Conservation (phyloP, 2,888 invertebrate species). For the Gerosis bhagava region DNA sequence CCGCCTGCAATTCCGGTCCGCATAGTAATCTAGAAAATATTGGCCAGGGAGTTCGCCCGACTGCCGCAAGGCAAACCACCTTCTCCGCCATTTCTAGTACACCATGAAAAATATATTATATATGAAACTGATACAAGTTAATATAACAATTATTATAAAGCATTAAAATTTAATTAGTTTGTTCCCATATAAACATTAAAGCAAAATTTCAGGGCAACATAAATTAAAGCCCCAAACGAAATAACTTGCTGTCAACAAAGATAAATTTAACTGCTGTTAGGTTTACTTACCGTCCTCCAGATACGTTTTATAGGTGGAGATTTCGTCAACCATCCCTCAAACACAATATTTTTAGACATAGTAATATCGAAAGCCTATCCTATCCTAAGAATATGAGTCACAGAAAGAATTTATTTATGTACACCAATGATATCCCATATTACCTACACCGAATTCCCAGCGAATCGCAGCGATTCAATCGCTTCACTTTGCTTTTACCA, state of each 20-base stretch:
- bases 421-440: slow-evolving; percentile 33
- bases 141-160: too few species aligned
- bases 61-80: slow-evolving; percentile 96
- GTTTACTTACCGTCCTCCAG: slow-evolving; percentile 94
- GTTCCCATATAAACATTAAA: too few species aligned
- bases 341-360: slow-evolving; percentile 87
- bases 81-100: slow-evolving; percentile 94
- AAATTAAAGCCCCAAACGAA: too few species aligned
- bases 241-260: slow-evolving; percentile 56
- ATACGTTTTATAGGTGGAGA: slow-evolving; percentile 96
- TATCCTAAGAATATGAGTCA: slow-evolving; percentile 47
- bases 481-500: background rate
- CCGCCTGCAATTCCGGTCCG: slow-evolving; percentile 92
- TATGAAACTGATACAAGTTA: background rate
- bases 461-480: slow-evolving; percentile 1
- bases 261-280: slow-evolving; percentile 35
- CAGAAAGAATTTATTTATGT: slow-evolving; percentile 44
- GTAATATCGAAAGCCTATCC: slow-evolving; percentile 38
- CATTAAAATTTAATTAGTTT: too few species aligned
- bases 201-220: too few species aligned
- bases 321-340: slow-evolving; percentile 97
- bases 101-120: slow-evolving; percentile 13
- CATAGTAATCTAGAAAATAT: slow-evolving; percentile 96
- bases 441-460: slow-evolving; percentile 3
- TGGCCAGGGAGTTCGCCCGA: slow-evolving; percentile 96